Evolutionary conservation across 2,113 vertebrate species (phyloP).

Genomic region (Thymallus thymallus): DNA sequence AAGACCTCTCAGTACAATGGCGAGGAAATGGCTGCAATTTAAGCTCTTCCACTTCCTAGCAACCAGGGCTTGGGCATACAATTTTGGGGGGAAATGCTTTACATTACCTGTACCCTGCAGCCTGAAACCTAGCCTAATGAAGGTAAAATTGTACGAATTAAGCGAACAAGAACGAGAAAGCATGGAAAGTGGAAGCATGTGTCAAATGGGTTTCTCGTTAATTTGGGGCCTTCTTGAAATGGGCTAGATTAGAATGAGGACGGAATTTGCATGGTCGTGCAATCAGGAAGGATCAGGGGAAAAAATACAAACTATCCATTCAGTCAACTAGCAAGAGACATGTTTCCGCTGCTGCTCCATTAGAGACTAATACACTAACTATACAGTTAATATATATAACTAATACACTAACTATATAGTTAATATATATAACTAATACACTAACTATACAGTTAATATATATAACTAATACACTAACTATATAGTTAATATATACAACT

Average conservation of each 20-base stretch:
- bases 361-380: no score
- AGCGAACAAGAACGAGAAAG: constrained; percentile 67
- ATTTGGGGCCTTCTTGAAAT: constrained; percentile 52
- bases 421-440: no score
- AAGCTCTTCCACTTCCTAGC: constrained; percentile 84
- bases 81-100: constrained; percentile 62
- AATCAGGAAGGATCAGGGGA: constrained; percentile 64
- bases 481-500: no score
- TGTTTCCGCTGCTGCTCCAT: no score
- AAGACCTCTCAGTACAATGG: constrained; percentile 82
- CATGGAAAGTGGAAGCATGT: constrained; percentile 77
- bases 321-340: no score
- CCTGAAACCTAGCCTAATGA: constrained; percentile 71
- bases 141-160: constrained; percentile 72
- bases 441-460: no score
- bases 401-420: no score
- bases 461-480: no score
- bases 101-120: constrained; percentile 75
- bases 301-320: no score
- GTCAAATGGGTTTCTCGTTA: constrained; percentile 64
- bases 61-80: constrained; percentile 75
- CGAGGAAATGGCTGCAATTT: constrained; percentile 91
- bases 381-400: no score
- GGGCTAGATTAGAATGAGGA: constrained; percentile 64
- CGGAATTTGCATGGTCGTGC: constrained; percentile 39